Percentiles rank a stretch among this genome's conserved stretches.
These are phyloP conservation scores for Drosophila jambulina DNA, from an alignment of 1,140 invertebrate genomes.

Conservation along the genomic window DNA sequence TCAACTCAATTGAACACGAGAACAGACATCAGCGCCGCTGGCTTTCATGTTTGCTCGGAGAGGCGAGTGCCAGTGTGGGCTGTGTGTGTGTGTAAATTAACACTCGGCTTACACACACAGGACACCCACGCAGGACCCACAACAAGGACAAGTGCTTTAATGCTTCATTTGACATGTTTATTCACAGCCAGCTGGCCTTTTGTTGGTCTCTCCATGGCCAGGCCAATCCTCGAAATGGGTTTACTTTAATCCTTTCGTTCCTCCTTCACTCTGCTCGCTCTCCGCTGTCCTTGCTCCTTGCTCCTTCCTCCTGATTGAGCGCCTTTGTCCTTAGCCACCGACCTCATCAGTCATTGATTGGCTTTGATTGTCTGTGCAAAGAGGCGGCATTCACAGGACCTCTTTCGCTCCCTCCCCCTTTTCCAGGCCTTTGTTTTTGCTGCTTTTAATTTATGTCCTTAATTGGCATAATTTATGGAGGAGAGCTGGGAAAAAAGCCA, in stretches of 20 bases:
- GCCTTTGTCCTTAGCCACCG: slow-evolving; percentile 57
- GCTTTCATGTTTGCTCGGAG: slow-evolving; percentile 51
- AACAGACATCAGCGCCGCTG: slow-evolving; percentile 44
- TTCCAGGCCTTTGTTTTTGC: slow-evolving; percentile 35
- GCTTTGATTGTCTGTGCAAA: slow-evolving; percentile 67
- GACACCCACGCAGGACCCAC: slow-evolving; percentile 11
- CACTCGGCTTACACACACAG: slow-evolving; percentile 33
- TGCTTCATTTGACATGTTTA: slow-evolving; percentile 80
- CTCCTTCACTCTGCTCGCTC: slow-evolving; percentile 5
- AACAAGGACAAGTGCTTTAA: slow-evolving; percentile 77
- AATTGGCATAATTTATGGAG: slow-evolving; percentile 75
- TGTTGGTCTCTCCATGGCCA: slow-evolving; percentile 56
- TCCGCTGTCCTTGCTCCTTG: slow-evolving; percentile 8
- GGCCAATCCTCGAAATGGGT: slow-evolving; percentile 53
- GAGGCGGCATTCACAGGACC: slow-evolving; percentile 9
- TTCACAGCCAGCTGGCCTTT: slow-evolving; percentile 76
- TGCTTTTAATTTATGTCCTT: slow-evolving; percentile 71
- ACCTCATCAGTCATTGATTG: slow-evolving; percentile 72
- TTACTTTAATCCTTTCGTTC: slow-evolving; percentile 74
- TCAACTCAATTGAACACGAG: slow-evolving; percentile 55
- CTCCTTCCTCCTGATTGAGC: slow-evolving; percentile 56
- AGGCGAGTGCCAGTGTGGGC: slow-evolving; percentile 7
- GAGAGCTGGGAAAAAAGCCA: slow-evolving; percentile 13
- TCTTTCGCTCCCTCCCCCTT: background rate
- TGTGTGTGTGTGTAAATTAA: slow-evolving; percentile 47